These are phyloP conservation scores for Spheniscus humboldti DNA, from an alignment of 2,797 vertebrate species.

Conservation along the genomic window DNA sequence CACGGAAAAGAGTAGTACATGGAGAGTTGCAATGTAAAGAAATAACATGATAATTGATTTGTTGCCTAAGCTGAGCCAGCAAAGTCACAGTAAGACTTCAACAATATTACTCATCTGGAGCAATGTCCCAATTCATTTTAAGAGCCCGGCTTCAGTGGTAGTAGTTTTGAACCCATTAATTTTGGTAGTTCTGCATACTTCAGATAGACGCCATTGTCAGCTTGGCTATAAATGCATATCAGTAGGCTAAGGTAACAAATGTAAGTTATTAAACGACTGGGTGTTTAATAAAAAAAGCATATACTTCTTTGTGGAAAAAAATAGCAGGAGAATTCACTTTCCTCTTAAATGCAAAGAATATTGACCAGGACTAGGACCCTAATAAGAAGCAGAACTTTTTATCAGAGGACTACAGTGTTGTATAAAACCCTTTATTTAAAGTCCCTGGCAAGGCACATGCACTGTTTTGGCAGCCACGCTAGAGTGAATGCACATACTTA, in stretches of 20 bases:
- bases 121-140: neutral
- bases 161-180: neutral
- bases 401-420: neutral
- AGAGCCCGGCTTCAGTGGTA: neutral
- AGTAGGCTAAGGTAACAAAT: neutral
- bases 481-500: neutral
- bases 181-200: neutral
- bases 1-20: neutral
- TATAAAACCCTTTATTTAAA: neutral
- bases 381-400: neutral
- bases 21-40: neutral
- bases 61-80: neutral
- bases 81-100: neutral
- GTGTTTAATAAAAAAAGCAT: neutral
- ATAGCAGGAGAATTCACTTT: neutral
- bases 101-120: neutral
- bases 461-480: neutral
- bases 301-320: neutral
- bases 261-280: neutral
- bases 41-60: neutral
- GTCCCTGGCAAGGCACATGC: neutral
- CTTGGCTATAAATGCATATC: neutral
- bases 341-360: neutral
- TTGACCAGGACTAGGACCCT: neutral
- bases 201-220: neutral